Base-by-base conservation (phyloP, 2,113 vertebrate species). In the Aldabrachelys gigantea region DNA sequence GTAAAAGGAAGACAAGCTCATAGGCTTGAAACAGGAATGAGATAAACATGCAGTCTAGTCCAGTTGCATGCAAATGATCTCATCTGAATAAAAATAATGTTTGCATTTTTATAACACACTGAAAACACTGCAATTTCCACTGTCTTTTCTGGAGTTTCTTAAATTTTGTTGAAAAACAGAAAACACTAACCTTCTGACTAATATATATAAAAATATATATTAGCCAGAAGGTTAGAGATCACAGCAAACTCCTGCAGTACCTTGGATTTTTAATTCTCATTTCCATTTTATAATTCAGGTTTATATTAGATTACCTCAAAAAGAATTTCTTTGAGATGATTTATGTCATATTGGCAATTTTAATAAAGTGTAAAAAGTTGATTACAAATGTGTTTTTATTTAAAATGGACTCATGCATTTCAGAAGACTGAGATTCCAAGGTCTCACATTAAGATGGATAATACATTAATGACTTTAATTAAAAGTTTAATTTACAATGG, bases 71-170 rank as follows among this genome's bases (percentile, higher is more conserved):
- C 86, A 98, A 98, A 98, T 98, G 14, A 95, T 88, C 89, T 97
- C 80, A 98, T 97, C 94, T 97, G 94, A 97, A 97, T 97, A 59
- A 98, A 97, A 95, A 94, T 91, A 93, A 96, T 95, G 72, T 89
- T 95, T 91, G 69, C 41, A 85, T 97, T 97, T 94, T 96, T 96
- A 85, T 90, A 79, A 78, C 83, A 53, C 81, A 96, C 44, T 97
- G 92, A 92, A 96, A 98, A 49, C 29, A 96, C 80, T 93, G 35
- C 8, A 50, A 56, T 88, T 82, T 14, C 50, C 47, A 35, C 82
- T 93, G 27, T 95, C 91, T 56, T 56, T 38, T 5, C 41, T 11
- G 89, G 7, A 1, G 27, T 89, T 96, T 89, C 87, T 96, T 95
- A 76, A 94, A 87, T 94, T 96, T 96, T 96, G 54, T 62, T 79